Base-by-base conservation (phyloP, 2,113 vertebrate genomes). In the Phasianus colchicus region DNA sequence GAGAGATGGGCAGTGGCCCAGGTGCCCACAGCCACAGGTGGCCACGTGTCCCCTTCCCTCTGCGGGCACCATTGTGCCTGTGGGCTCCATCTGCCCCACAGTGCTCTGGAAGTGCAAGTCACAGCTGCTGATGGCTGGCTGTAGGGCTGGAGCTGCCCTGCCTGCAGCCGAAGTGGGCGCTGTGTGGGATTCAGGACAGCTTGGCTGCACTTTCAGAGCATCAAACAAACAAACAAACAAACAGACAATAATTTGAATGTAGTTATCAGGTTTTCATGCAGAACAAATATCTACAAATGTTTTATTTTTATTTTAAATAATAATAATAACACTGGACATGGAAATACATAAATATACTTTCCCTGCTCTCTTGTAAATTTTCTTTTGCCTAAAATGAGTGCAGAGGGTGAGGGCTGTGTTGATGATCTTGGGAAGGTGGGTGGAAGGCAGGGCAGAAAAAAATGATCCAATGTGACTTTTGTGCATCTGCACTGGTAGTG, bases 21-120 rank as follows among this genome's bases (percentile, higher is more conserved):
- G 7, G 38, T 11, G 22, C 17, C 42, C 12, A 3, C 4, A 1
- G 14, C 54, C 45, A 54, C 52, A 14, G 24, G 9, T 34, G 10
- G 1, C 43, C 43, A 3, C 52, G 34, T 27, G 4, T 2, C 22
- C 11, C 22, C 19, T 7, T 24, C 34, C 30, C 11, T 45, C 1
- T 1, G 16, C 57, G 34, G 7, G 3, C 17, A 25, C 3, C 14
- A 32, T 40, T 54, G n/a, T 1, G 2, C 64, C 61, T 10, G 8
- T 2, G 42, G 78, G 40, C 73, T 74, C 61, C 55, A 76, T 27
- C 45, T 27, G 13, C 58, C 12, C 5, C 3, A 1, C 57, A 24
- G 4, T 2, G 40, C 70, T 85, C 34, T 47, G 4, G 10, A 77
- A 43, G 27, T 1, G 7, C 30, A 27, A 55, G 45, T 60, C 32